These are phyloP conservation scores for Xiphophorus maculatus DNA, from an alignment of 2,113 vertebrate species.

Conservation along the genomic window DNA sequence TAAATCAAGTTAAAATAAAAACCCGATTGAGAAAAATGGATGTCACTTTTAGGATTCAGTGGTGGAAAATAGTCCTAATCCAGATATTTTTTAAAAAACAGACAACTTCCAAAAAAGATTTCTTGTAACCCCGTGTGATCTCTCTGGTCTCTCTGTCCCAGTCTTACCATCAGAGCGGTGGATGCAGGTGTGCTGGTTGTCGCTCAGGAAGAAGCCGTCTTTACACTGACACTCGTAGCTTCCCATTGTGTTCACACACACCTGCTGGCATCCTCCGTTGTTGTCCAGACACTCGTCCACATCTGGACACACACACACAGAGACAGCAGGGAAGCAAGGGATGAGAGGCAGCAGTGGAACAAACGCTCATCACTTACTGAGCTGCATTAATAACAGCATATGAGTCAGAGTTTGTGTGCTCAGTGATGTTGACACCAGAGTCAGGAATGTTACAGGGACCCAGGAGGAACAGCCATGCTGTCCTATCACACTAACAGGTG, in stretches of 20 bases:
- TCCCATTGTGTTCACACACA: constrained; percentile 96
- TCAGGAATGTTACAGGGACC: background rate
- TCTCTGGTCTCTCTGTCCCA: too few relatives aligned
- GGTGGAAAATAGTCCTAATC: too few relatives aligned
- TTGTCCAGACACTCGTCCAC: constrained; percentile 96
- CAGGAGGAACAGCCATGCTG: too few relatives aligned
- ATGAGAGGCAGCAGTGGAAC: background rate
- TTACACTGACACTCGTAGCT: constrained; percentile 97
- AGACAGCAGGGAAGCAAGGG: background rate
- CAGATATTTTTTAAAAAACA: too few relatives aligned
- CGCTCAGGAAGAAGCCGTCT: constrained; percentile 94
- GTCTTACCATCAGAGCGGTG: constrained; percentile 95
- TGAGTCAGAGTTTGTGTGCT: background rate
- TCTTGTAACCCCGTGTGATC: background rate
- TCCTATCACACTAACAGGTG: background rate
- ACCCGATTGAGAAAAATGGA: too few relatives aligned
- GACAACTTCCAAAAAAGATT: too few relatives aligned
- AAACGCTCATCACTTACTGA: background rate
- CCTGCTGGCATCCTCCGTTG: constrained; percentile 97
- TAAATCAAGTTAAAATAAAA: too few relatives aligned
- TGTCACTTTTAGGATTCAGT: too few relatives aligned
- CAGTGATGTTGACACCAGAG: background rate
- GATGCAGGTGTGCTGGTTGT: constrained; percentile 99
- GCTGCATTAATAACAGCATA: background rate
- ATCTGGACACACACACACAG: constrained; percentile 73